Conservation (phyloP, 2,888 invertebrate species). For the Abrostola triplasia region DNA sequence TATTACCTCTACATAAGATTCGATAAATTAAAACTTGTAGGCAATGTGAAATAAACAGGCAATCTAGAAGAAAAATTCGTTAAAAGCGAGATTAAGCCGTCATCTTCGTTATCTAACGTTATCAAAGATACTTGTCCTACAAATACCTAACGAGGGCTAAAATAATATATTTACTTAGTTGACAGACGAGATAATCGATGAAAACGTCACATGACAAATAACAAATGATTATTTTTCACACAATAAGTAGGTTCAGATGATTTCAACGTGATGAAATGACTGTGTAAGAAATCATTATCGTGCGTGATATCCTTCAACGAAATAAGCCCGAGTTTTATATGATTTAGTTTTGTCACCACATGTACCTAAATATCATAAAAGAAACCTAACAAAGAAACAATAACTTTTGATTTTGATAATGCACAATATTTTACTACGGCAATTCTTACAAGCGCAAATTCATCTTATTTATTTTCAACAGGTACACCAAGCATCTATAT, state of each 20-base stretch:
- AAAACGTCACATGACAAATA: slow-evolving; percentile 71
- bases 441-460: slow-evolving; percentile 19
- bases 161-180: slow-evolving; percentile 78
- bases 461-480: no score
- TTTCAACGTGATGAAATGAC: slow-evolving; percentile 9
- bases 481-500: no score
- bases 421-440: background rate
- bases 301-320: background rate
- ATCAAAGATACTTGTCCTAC: slow-evolving; percentile 77
- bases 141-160: slow-evolving; percentile 77
- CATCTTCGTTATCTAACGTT: slow-evolving; percentile 84
- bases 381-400: no score
- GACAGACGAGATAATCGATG: slow-evolving; percentile 76
- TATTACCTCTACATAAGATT: slow-evolving; percentile 59
- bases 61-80: slow-evolving; percentile 82
- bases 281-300: slow-evolving; percentile 9
- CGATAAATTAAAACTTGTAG: slow-evolving; percentile 28
- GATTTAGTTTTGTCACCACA: background rate
- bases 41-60: slow-evolving; percentile 62
- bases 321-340: background rate
- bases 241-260: slow-evolving; percentile 1
- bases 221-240: slow-evolving; percentile 50
- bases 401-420: no score
- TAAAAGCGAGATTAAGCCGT: slow-evolving; percentile 87
- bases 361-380: no score